Evolutionary conservation across 2,888 invertebrate genomes (phyloP).

Genomic region (Erynnis tages): DNA sequence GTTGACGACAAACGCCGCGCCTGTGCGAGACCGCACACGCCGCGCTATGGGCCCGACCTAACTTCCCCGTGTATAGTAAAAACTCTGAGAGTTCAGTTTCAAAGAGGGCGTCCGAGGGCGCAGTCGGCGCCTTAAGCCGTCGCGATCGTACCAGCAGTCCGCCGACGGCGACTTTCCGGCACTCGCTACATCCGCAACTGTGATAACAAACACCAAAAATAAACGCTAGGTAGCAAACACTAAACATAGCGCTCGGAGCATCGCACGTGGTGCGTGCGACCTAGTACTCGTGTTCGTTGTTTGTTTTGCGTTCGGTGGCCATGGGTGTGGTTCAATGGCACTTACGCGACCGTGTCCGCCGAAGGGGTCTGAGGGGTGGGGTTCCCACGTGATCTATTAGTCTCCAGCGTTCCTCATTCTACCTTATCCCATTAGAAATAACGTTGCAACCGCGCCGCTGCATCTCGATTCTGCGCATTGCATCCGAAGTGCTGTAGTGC

Average conservation of each 20-base stretch:
- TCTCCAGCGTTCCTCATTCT: slow-evolving; percentile 37
- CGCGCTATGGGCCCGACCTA: slow-evolving; percentile 56
- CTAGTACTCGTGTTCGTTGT: slow-evolving; percentile 28
- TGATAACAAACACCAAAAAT: slow-evolving; percentile 56
- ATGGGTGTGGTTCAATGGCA: slow-evolving; percentile 58
- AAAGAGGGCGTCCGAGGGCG: slow-evolving; percentile 62
- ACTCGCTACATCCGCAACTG: slow-evolving; percentile 44
- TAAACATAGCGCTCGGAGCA: slow-evolving; percentile 7
- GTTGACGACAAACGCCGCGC: slow-evolving; percentile 47
- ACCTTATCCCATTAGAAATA: slow-evolving; percentile 28
- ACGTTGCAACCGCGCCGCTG: slow-evolving; percentile 36
- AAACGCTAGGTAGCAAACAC: slow-evolving; percentile 36
- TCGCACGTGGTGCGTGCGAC: slow-evolving; percentile 16
- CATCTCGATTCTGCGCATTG: slow-evolving; percentile 55
- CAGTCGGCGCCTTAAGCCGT: slow-evolving; percentile 57
- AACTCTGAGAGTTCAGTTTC: slow-evolving; percentile 57
- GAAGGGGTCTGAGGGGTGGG: slow-evolving; percentile 36
- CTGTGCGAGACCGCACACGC: slow-evolving; percentile 44
- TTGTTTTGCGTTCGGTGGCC: slow-evolving; percentile 36
- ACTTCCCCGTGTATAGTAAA: slow-evolving; percentile 51
- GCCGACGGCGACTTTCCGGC: slow-evolving; percentile 35
- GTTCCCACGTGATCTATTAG: slow-evolving; percentile 50
- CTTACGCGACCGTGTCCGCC: slow-evolving; percentile 40
- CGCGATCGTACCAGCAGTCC: slow-evolving; percentile 43
- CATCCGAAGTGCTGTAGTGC: slow-evolving; percentile 38